Base-by-base conservation (phyloP, 2,888 invertebrate species). In the Punctoribates punctum region DNA sequence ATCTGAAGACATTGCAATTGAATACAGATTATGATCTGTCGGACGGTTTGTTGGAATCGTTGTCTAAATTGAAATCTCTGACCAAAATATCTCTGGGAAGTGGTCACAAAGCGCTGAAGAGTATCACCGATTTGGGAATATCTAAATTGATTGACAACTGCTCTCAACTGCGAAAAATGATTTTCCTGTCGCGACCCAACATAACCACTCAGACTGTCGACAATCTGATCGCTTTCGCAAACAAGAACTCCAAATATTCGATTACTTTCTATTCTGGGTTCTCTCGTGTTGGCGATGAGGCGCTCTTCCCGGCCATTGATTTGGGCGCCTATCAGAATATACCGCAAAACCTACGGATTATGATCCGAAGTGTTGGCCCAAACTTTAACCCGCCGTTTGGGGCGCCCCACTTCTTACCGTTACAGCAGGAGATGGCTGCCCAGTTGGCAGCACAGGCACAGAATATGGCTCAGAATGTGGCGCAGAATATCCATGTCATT, bases 21-120 rank as follows among this genome's bases (percentile, higher is more conserved):
- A 13, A 15, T 29, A 65, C 62, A 8, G 62, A 65, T 9, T 65
- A 29, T 17, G 62, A 65, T 65, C 15, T 65, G 62, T 29, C 62
- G 5, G 62, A 65, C 25, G 17, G 1, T 17, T 15, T 65, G 34
- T 8, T 65, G 62, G 62, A 65, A 3, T 65, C 62, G 27, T 29
- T 65, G 34, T 65, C 62, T 23, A 65, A 65, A 25, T 15, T 65
- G 27, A 65, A 34, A 29, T 23, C 11, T 34, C 15, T 65, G 29
- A 29, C 62, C 13, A 65, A 65, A 34, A 27, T 65, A 65, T 65
- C 62, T 13, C 27, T 65, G 2, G 62, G 62, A 65, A 65, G 62
- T n/a, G 34, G 62, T 29, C 6, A 23, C 25, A 65, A 65, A 65
- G 62, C 62, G 11, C 25, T 65, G 27, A 65, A 65, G 25, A 29